Base-by-base conservation (phyloP, 1,140 invertebrate species). In the Leptopilina clavipes region DNA sequence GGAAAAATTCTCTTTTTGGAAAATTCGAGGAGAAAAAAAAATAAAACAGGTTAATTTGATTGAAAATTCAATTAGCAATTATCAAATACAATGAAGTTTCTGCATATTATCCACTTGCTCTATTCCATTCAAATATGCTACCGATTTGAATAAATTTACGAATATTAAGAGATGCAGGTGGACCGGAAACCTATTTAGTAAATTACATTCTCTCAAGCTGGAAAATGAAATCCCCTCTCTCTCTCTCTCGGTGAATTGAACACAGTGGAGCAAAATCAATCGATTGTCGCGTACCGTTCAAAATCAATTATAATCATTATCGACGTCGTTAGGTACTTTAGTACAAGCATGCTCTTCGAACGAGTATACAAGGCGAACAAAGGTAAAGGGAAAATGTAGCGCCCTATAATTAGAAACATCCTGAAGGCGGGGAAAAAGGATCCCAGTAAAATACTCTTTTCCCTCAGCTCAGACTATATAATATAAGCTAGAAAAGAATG, bases 331-430 rank as follows among this genome's bases (percentile, higher is more conserved):
- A 65, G 59, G 25, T 65, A 65, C 59, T 65, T 65, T 65, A 31
- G 59, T 65, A 12, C 12, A 40, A 65, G 59, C 14, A n/a, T 31
- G 25, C 59, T 65, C 59, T 65, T n/a, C 7, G 22, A 65, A 65
- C 59, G 22, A 37, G 37, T 40, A 40, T n/a, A 40, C 12, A n/a
- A 65, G 59, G 25, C 25, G 59, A 65, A 65, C 59, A 65, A 65
- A 65, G 59, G 59, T 65, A 65, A 31, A 65, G 59, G 56, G 56
- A 65, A 65, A 65, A 65, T 65, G 56, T 65, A 25, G 59, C 59
- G 59, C 59, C 59, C 59, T 65, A 31, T 65, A 65, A 65, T 65
- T 65, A 65, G 59, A 65, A 65, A 65, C 59, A 65, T 65, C 59
- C 59, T 65, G 59, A 65, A 65, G 59, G 59, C 59, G 59, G 59